phyloP scores from a whole-genome alignment of 2,113 vertebrate species.

The Boulengeromyrus knoepffleri region DNA sequence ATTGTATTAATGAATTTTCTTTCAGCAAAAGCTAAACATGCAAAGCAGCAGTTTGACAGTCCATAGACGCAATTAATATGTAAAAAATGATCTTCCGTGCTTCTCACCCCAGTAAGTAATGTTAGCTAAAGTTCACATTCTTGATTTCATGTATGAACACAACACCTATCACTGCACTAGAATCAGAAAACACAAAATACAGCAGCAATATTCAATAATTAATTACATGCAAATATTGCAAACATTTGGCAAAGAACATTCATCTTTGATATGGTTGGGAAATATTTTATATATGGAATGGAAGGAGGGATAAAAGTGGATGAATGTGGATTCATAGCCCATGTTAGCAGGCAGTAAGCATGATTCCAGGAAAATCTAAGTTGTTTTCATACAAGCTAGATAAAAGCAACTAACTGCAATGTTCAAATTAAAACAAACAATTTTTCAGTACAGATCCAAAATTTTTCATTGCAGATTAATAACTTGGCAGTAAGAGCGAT shows the following conservation, averaged over 20 bases:
- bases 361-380: neutral
- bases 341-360: neutral
- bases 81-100: neutral
- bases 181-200: neutral
- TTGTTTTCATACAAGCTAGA: neutral
- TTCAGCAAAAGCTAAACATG: neutral
- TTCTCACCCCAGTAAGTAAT: neutral
- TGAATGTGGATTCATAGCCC: too few species aligned
- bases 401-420: neutral
- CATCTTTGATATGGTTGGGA: neutral
- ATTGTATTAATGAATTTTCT: neutral
- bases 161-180: neutral
- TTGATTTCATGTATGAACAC: neutral
- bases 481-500: neutral
- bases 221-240: neutral
- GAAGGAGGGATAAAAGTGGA: neutral
- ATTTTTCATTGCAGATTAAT: neutral
- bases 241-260: neutral
- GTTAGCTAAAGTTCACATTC: neutral
- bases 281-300: neutral
- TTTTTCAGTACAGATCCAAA: neutral
- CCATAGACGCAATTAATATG: neutral
- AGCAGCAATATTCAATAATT: neutral
- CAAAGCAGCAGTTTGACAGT: neutral
- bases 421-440: neutral